Evolutionary conservation across 2,113 vertebrate species (phyloP).

Genomic region (Forbesichthys agassizii): DNA sequence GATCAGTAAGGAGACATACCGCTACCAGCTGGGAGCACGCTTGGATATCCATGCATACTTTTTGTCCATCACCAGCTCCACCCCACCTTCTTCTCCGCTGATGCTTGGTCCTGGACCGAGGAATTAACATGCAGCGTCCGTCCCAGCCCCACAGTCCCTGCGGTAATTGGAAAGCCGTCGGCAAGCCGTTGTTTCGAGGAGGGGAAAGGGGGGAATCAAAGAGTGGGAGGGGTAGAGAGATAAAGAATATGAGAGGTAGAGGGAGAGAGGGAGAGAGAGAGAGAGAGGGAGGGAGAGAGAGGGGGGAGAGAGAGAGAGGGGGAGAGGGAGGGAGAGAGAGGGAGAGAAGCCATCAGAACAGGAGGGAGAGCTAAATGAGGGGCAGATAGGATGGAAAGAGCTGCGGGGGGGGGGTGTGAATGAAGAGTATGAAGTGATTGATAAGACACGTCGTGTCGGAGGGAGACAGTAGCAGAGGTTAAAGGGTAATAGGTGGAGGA

Average conservation of each 20-base stretch:
- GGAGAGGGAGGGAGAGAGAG: background rate
- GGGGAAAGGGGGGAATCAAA: conserved; percentile 22
- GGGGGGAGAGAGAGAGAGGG: background rate
- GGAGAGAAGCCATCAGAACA: background rate
- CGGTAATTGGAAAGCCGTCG: conserved; percentile 80
- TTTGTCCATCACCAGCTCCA: background rate
- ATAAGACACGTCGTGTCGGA: conserved; percentile 2
- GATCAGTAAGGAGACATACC: too few species aligned
- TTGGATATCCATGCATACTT: background rate
- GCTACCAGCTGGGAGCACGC: too few species aligned
- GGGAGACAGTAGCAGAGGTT: background rate
- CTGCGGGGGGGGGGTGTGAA: conserved; percentile 14
- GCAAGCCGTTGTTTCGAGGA: conserved; percentile 61
- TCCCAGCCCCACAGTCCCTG: conserved; percentile 60
- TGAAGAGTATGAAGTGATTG: too few species aligned
- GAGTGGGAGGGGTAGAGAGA: conserved; percentile 29
- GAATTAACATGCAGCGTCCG: conserved; percentile 74
- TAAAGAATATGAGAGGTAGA: conserved; percentile 33
- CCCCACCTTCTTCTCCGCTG: conserved; percentile 25
- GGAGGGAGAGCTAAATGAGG: conserved; percentile 24
- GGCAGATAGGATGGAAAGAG: background rate
- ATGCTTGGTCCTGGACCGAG: conserved; percentile 42
- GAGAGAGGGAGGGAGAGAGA: conserved; percentile 16
- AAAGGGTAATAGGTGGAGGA: conserved; percentile 20
- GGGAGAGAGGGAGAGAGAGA: conserved; percentile 22